Conservation (phyloP, 92 coral and sea anemone species). For the Umimayanthus chanpuru region DNA sequence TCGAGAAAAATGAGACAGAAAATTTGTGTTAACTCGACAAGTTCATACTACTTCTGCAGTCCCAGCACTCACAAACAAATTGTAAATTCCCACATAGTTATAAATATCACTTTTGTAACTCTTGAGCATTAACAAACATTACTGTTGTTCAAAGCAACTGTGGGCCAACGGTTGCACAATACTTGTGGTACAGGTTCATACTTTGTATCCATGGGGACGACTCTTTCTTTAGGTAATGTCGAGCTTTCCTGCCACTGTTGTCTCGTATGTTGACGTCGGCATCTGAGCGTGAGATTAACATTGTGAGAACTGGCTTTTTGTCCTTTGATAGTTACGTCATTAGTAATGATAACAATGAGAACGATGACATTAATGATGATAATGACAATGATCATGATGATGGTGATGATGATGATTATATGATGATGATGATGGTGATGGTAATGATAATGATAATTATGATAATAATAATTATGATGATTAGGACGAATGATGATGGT, state of each 20-base stretch:
- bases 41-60: no score
- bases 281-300: conserved; percentile 44
- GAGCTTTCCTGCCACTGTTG: conserved; percentile 88
- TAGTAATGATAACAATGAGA: not conserved
- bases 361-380: not conserved
- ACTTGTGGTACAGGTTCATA: conserved; percentile 21
- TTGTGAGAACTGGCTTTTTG: not conserved
- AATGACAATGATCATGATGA: no score
- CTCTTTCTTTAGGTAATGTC: conserved; percentile 67
- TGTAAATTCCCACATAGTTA: no score
- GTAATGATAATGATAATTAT: no score
- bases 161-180: not conserved
- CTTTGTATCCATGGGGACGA: conserved; percentile 88
- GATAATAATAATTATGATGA: no score
- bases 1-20: not conserved
- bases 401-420: no score
- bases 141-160: not conserved
- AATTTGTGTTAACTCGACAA: not conserved
- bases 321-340: not conserved
- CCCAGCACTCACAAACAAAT: no score
- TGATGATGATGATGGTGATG: no score
- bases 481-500: no score
- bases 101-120: no score
- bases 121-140: no score
- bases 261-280: conserved; percentile 82